Evolutionary conservation across 2,797 vertebrate species (phyloP), one percentile per base, ranked within the genome.

Genomic region (Gambusia yucatana): DNA sequence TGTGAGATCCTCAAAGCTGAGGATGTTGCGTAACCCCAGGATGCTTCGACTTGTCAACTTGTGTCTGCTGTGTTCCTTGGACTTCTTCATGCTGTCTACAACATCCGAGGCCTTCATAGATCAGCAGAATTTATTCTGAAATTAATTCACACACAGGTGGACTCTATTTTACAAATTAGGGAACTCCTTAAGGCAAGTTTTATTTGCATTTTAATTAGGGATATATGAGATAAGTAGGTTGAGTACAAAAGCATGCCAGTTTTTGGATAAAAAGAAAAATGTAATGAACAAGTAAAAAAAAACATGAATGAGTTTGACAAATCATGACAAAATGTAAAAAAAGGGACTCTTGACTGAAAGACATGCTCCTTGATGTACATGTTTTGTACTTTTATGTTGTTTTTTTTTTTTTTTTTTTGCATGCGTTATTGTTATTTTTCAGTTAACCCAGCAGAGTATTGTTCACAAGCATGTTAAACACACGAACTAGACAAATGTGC

Each of bases 401-500:
- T 63, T 30, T 33, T 33, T 33, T 33, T 33, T 33, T 33, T 33
- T 33, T 33, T 33, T 33, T 33, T 4, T 16, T 33, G 16, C 2
- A 28, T 43, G 6, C 30, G 20, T 76, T 30, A 13, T 17, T 16
- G 2, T n/a, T 11, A 7, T 13, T 61, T 67, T 52, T 9, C 25
- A 70, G 8, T 16, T 28, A 46, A 70, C 6, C 6, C 25, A 44
- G 9, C 22, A 69, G 65, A 43, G 13, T 11, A n/a, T 28, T 69
- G 3, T 72, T 72, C 30, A 47, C 0, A 33, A 59, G 28, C 3
- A n/a, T 25, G 41, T 43, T 77, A 30, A 52, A 44, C 10, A 61
- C 36, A 25, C 13, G 46, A 44, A 77, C 77, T 5, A 25, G 77
- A 77, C 5, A 6, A 13, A n/a, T 82, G 28, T 76, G 6, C 22